These are phyloP conservation scores for Caenorhabditis briggsae DNA, from an alignment of 1,140 invertebrate species.

Conservation along the genomic window DNA sequence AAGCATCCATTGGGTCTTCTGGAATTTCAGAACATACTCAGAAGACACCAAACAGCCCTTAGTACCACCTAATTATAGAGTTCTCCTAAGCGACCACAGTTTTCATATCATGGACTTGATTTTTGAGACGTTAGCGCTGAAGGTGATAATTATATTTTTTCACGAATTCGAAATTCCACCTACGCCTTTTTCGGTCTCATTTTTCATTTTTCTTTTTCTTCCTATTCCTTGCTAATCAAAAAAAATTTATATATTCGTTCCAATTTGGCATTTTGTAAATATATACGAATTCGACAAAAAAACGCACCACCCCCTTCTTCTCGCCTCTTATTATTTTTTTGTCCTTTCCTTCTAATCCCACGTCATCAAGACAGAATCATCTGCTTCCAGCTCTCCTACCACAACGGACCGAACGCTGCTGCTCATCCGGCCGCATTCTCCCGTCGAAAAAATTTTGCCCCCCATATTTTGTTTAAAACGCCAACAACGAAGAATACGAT, in stretches of 20 bases:
- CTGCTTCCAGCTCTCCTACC: neutral
- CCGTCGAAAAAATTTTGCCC: neutral
- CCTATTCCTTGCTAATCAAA: neutral
- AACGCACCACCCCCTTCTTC: neutral
- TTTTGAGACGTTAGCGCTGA: conserved; percentile 30
- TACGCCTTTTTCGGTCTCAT: neutral
- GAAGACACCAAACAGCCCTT: neutral
- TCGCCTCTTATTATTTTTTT: neutral
- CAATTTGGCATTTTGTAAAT: no score
- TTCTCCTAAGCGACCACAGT: conserved; percentile 25
- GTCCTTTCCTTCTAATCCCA: neutral
- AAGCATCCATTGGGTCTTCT: neutral
- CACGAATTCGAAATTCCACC: neutral
- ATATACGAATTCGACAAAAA: no score
- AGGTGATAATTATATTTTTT: conserved; percentile 21
- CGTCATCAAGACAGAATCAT: neutral
- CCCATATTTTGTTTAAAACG: neutral
- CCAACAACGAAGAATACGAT: neutral
- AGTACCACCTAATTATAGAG: no score
- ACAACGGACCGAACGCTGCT: conserved; percentile 20
- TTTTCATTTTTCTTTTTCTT: neutral
- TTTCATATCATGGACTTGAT: conserved; percentile 17
- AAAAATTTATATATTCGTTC: no score
- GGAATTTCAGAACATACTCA: neutral
- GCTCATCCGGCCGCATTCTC: neutral